phyloP scores from a whole-genome alignment of 1,140 invertebrate genomes.

The Meloidogyne exigua region DNA sequence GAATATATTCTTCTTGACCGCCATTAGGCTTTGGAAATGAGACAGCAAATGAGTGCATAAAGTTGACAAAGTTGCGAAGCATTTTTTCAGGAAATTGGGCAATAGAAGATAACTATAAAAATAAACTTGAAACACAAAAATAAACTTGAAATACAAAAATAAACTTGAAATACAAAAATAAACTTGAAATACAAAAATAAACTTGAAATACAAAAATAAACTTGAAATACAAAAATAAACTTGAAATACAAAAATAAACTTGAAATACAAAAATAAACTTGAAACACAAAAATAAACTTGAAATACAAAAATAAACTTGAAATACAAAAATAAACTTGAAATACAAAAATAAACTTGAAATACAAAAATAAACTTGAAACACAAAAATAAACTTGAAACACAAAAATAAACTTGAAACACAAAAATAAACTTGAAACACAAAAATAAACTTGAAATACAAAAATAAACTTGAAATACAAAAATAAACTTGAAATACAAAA shows the following conservation, averaged over 20 bases:
- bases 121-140: not conserved
- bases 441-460: not conserved
- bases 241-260: constrained; percentile 27
- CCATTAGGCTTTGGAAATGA: constrained; percentile 22
- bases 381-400: no score
- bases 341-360: no score
- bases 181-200: not conserved
- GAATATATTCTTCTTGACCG: constrained; percentile 37
- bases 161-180: not conserved
- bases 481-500: not conserved
- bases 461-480: constrained; percentile 35
- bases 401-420: constrained; percentile 1
- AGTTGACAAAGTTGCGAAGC: constrained; percentile 48
- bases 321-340: constrained; percentile 11
- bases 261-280: not conserved
- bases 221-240: not conserved
- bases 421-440: constrained; percentile 7
- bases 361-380: not conserved
- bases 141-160: no score
- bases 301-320: constrained; percentile 21
- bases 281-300: not conserved
- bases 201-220: constrained; percentile 9
- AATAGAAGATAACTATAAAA: constrained; percentile 28
- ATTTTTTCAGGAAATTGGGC: constrained; percentile 43
- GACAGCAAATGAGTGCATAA: constrained; percentile 41